A percentile compares a stretch with the other conserved stretches of the same genome.
Evolutionary conservation across 2,888 invertebrate genomes (phyloP).

Genomic region (Thymelicus acteon): DNA sequence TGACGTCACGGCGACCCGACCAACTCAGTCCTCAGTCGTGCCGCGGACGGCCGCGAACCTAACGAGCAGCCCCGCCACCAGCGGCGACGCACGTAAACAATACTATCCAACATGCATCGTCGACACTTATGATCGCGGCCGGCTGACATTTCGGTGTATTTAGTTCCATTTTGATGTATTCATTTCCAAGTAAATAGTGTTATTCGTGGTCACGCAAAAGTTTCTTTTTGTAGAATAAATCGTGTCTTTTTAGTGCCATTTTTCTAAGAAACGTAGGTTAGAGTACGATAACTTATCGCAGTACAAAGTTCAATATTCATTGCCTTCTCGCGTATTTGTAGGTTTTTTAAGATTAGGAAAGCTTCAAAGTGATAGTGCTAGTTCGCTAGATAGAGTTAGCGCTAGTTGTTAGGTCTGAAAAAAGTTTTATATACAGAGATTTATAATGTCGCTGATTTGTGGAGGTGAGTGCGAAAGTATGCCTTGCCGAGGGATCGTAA

Average conservation of each 20-base stretch:
- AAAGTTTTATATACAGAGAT: slow-evolving; percentile 49
- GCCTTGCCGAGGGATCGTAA: slow-evolving; percentile 47
- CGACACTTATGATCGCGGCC: slow-evolving; percentile 66
- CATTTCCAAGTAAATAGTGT: slow-evolving; percentile 61
- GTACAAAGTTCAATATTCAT: slow-evolving; percentile 80
- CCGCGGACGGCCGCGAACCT: slow-evolving; percentile 49
- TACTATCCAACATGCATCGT: slow-evolving; percentile 61
- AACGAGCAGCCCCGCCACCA: slow-evolving; percentile 35
- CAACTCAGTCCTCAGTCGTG: slow-evolving; percentile 49
- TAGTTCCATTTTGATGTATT: slow-evolving; percentile 77
- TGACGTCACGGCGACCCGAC: slow-evolving; percentile 46
- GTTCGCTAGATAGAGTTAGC: slow-evolving; percentile 77
- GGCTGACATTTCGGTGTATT: slow-evolving; percentile 63
- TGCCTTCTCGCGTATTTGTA: slow-evolving; percentile 77
- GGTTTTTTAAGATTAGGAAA: slow-evolving; percentile 58
- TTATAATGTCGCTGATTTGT: slow-evolving; percentile 76
- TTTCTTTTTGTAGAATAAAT: slow-evolving; percentile 47
- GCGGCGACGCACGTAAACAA: slow-evolving; percentile 66
- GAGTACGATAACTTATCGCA: slow-evolving; percentile 71
- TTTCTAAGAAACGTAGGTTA: slow-evolving; percentile 60
- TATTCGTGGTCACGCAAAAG: slow-evolving; percentile 43
- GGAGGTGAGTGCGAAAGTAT: slow-evolving; percentile 71
- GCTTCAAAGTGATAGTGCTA: slow-evolving; percentile 67
- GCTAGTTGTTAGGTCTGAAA: slow-evolving; percentile 47
- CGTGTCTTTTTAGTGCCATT: slow-evolving; percentile 85